These are phyloP conservation scores for Athene cunicularia DNA, from an alignment of 2,113 vertebrate species.

Conservation along the genomic window DNA sequence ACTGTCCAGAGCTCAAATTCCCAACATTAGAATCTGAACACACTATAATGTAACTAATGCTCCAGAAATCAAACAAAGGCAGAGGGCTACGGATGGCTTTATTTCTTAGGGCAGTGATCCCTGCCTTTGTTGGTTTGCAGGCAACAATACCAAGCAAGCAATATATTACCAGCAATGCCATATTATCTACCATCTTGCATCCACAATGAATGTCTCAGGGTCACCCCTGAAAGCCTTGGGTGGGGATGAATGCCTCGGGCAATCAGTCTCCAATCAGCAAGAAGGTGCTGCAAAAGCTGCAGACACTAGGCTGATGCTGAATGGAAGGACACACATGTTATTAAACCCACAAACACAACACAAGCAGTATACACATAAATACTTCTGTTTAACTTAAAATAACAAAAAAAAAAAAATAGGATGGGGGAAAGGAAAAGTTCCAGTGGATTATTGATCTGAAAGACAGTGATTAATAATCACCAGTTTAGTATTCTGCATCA, in stretches of 20 bases:
- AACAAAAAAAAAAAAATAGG: slow-evolving; percentile 5
- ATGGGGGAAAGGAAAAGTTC: slow-evolving; percentile 43
- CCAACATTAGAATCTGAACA: slow-evolving; percentile 45
- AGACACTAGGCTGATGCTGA: background rate
- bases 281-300: slow-evolving; percentile 32
- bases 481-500: slow-evolving; percentile 71
- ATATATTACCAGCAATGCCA: slow-evolving; percentile 39
- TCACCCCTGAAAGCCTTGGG: slow-evolving; percentile 42
- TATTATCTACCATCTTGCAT: slow-evolving; percentile 25
- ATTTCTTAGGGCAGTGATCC: slow-evolving; percentile 58
- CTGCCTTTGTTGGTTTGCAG: slow-evolving; percentile 53
- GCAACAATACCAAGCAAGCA: slow-evolving; percentile 41
- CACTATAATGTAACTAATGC: slow-evolving; percentile 45
- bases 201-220: slow-evolving; percentile 31
- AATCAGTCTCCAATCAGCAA: slow-evolving; percentile 3
- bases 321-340: background rate
- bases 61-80: slow-evolving; percentile 60
- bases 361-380: background rate
- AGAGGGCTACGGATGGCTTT: slow-evolving; percentile 45
- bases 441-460: slow-evolving; percentile 68
- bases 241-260: slow-evolving; percentile 36
- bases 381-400: slow-evolving; percentile 38
- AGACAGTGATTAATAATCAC: slow-evolving; percentile 72
- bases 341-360: background rate
- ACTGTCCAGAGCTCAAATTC: slow-evolving; percentile 41